Conservation (phyloP, 1,140 invertebrate genomes). For the Mycetomoellerius zeteki region DNA sequence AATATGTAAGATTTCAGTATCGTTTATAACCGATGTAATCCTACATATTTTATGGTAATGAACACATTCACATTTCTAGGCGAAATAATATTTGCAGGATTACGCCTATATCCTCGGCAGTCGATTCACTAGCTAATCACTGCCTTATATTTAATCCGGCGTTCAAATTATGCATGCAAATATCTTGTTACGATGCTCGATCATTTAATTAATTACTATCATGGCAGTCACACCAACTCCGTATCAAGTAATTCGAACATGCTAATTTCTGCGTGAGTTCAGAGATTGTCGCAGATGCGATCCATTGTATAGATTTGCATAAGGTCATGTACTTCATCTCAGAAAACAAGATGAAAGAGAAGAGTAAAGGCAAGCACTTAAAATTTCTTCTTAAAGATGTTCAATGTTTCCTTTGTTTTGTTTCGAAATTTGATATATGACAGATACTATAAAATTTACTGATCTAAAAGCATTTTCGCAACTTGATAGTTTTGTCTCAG, state of each 20-base stretch:
- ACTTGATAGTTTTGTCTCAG: neutral
- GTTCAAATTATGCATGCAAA: slow-evolving; percentile 31
- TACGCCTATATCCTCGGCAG: slow-evolving; percentile 17
- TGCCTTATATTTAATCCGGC: slow-evolving; percentile 41
- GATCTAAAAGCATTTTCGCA: neutral
- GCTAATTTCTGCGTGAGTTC: slow-evolving; percentile 31
- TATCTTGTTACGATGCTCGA: slow-evolving; percentile 31
- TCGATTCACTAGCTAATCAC: slow-evolving; percentile 40
- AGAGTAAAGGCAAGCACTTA: neutral
- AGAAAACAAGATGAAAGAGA: slow-evolving; percentile 3
- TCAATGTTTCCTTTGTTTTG: slow-evolving; percentile 4
- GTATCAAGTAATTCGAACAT: slow-evolving; percentile 29
- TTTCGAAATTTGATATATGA: neutral
- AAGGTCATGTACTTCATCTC: slow-evolving; percentile 8
- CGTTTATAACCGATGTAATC: neutral
- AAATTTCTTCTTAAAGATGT: neutral
- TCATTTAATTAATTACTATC: slow-evolving; percentile 58
- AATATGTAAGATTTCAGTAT: neutral
- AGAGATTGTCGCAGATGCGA: slow-evolving; percentile 20
- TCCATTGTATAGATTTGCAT: neutral
- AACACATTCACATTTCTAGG: neutral
- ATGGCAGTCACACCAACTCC: neutral
- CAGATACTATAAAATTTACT: neutral
- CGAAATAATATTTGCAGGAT: neutral
- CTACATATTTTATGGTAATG: neutral